Evolutionary conservation across 2,113 vertebrate species (phyloP), one percentile per base, ranked within the genome.

Genomic region (Zeus faber): DNA sequence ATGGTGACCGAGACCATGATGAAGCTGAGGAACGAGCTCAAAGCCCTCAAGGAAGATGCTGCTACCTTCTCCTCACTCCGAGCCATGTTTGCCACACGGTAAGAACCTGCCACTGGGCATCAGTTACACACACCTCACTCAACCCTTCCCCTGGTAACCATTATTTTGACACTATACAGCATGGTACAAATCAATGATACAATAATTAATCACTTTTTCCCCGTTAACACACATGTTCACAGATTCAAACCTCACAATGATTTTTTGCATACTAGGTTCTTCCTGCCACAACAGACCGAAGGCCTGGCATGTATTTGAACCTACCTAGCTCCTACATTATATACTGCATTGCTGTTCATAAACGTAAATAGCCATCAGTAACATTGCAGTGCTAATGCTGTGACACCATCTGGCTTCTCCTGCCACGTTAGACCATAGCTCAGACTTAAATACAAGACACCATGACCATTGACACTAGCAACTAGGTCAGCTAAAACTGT

Each of bases 41-140:
- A 99, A 80, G 93, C 94, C 55, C 90, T 98, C 74, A 99, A 98
- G 72, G 97, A 99, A 67, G 97, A 99, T 0, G 97, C 97, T 0
- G 97, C 96, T 68, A 99, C 96, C 60, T 99, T 99, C 72, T 99
- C 97, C 57, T 99, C 97, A 0, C 90, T 99, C 52, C 87, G 97
- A 3, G 97, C 95, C 20, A 99, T 99, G 97, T 99, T 99, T 27
- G 97, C 95, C 58, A 99, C 95, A 68, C 94, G 97, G 97, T 99
- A 91, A 83, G 70, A 45, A 53, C 11, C 6, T 1, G 10, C 7
- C 16, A 1, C 17, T 51, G 10, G 18, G 4, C 27, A 5, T 29
- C 27, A n/a, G 6, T 39, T 39, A n/a, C n/a, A n/a, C n/a, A n/a
- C 35, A 13, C 35, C 9, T 29, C 27, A 29, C 27, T 29, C 29